A percentile compares a stretch with the other conserved stretches of the same genome.
phyloP scores from a whole-genome alignment of 2,888 invertebrate species.

The Drosophila tripunctata region DNA sequence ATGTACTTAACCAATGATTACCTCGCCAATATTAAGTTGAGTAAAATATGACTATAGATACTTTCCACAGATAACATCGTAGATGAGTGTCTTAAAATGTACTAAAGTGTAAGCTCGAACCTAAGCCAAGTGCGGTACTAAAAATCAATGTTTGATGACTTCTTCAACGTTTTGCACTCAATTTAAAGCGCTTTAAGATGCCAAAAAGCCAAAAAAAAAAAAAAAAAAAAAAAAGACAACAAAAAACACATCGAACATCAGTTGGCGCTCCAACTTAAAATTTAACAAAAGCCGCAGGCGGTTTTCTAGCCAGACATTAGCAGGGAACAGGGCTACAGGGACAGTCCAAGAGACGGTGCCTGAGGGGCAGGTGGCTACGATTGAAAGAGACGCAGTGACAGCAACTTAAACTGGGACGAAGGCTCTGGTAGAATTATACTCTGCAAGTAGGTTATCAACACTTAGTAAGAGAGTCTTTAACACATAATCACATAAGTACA shows the following conservation, averaged over 20 bases:
- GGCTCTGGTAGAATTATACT: background rate
- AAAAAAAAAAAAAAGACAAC: too few species aligned
- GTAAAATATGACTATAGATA: conserved; percentile 1
- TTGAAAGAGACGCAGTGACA: background rate
- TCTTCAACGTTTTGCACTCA: conserved; percentile 54
- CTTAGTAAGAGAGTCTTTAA: too few species aligned
- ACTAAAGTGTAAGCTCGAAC: conserved; percentile 9
- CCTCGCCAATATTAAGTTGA: background rate
- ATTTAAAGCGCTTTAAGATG: conserved; percentile 50
- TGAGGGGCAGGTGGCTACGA: background rate
- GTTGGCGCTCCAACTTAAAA: conserved; percentile 21
- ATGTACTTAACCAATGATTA: too few species aligned
- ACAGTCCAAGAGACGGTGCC: background rate
- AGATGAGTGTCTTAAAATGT: conserved; percentile 19
- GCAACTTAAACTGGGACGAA: conserved; percentile 1
- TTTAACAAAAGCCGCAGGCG: conserved; percentile 49
- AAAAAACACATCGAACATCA: conserved; percentile 36
- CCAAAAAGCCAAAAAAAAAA: too few species aligned
- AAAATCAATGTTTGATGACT: conserved; percentile 63
- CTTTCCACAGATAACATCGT: conserved; percentile 16
- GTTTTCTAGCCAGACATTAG: conserved; percentile 19
- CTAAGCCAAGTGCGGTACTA: conserved; percentile 18
- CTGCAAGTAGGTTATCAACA: background rate
- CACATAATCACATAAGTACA: too few species aligned
- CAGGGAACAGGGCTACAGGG: background rate